These are phyloP conservation scores for Melanogrammus aeglefinus DNA, from an alignment of 2,797 vertebrate genomes.

Conservation along the genomic window DNA sequence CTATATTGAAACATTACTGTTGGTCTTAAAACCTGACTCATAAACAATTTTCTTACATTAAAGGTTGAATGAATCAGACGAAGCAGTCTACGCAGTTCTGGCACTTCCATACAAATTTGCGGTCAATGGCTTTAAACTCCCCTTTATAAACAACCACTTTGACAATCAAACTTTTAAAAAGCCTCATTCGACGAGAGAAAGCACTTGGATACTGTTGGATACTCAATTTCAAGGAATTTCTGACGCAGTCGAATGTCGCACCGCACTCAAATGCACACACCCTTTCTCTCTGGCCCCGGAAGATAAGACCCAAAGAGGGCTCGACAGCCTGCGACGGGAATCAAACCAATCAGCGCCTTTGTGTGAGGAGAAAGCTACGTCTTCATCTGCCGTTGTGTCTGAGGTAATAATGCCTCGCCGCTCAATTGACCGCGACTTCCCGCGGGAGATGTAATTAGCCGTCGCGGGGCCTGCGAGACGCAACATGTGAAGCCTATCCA, in stretches of 20 bases:
- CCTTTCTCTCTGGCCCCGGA: neutral
- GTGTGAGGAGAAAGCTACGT: neutral
- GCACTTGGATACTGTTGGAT: neutral
- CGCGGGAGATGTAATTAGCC: constrained; percentile 12
- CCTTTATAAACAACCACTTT: neutral
- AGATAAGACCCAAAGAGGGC: neutral
- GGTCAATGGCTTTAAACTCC: neutral
- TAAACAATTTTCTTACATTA: too few relatives aligned
- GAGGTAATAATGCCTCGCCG: constrained; percentile 15
- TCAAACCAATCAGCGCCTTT: neutral
- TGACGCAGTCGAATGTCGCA: neutral
- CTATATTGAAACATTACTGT: too few relatives aligned
- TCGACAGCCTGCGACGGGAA: neutral
- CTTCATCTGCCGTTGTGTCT: constrained; percentile 14
- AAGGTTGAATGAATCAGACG: too few relatives aligned
- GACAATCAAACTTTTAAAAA: neutral
- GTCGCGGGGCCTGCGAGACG: constrained; percentile 1
- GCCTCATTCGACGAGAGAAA: neutral
- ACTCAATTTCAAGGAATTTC: neutral
- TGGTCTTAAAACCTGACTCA: too few relatives aligned
- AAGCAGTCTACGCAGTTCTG: too few relatives aligned
- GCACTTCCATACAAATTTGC: too few relatives aligned
- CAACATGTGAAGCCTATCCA: constrained; percentile 4
- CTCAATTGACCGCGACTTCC: constrained; percentile 10
- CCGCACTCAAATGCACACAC: neutral